Percentiles rank a stretch among this genome's conserved stretches.
Conservation (phyloP, 2,888 invertebrate genomes). For the Neoaliturus tenellus region DNA sequence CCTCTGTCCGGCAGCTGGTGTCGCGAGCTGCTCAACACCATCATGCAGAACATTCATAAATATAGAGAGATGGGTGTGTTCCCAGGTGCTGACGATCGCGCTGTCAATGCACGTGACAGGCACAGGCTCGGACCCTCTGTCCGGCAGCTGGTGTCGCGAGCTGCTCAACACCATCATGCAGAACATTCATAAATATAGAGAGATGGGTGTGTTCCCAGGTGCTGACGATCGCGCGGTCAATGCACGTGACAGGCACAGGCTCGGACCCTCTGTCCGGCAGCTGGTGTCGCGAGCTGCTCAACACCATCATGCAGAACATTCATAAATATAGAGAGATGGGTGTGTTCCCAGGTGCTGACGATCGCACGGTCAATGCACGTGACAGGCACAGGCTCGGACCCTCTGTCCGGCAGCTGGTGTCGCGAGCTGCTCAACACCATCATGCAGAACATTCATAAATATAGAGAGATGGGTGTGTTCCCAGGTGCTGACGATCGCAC, state of each 20-base stretch:
- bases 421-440: slow-evolving; percentile 93
- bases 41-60: slow-evolving; percentile 96
- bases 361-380: slow-evolving; percentile 96
- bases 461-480: no score
- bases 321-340: no score
- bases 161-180: slow-evolving; percentile 93
- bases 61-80: no score
- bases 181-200: no score
- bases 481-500: slow-evolving; percentile 90
- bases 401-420: slow-evolving; percentile 86
- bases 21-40: slow-evolving; percentile 90
- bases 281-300: slow-evolving; percentile 94
- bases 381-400: slow-evolving; percentile 82
- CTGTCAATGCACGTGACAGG: slow-evolving; percentile 96
- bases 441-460: slow-evolving; percentile 95
- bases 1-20: slow-evolving; percentile 87
- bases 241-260: slow-evolving; percentile 91
- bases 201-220: no score
- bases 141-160: slow-evolving; percentile 93
- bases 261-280: slow-evolving; percentile 79
- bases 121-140: slow-evolving; percentile 76
- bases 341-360: slow-evolving; percentile 89
- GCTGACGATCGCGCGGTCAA: slow-evolving; percentile 93
- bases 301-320: slow-evolving; percentile 94
- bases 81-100: slow-evolving; percentile 90